phyloP scores from a whole-genome alignment of 1,140 invertebrate genomes.

The Adelges cooleyi region DNA sequence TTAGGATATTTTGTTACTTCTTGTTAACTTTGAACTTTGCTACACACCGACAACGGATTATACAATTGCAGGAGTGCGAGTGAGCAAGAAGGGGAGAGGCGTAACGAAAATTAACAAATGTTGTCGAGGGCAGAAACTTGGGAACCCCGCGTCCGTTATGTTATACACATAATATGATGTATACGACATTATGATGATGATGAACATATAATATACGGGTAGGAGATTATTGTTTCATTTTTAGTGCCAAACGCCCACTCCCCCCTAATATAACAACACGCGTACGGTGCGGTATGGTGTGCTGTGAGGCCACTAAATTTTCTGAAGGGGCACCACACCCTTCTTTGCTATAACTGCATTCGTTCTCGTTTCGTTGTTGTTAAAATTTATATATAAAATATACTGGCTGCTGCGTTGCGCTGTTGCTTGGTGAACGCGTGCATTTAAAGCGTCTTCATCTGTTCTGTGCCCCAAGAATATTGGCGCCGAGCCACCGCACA shows the following conservation, averaged over 20 bases:
- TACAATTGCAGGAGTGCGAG: too few relatives aligned
- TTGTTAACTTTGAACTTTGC: too few relatives aligned
- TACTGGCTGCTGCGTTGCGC: too few relatives aligned
- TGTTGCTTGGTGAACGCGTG: background rate
- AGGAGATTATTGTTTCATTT: conserved; percentile 27
- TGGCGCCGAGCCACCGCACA: conserved; percentile 4
- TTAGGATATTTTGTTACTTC: too few relatives aligned
- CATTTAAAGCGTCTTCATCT: conserved; percentile 20
- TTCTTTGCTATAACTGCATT: conserved; percentile 26
- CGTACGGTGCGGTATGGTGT: background rate
- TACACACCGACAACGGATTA: too few relatives aligned
- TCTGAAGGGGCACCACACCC: conserved; percentile 24
- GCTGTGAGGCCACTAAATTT: conserved; percentile 17
- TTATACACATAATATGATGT: too few relatives aligned
- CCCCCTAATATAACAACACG: background rate
- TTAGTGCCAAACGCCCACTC: conserved; percentile 27
- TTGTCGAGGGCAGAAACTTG: conserved; percentile 12
- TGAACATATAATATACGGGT: conserved; percentile 19
- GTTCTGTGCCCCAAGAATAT: background rate
- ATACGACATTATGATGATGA: background rate
- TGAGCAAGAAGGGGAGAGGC: too few relatives aligned
- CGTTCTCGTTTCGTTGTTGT: background rate
- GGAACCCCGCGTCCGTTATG: conserved; percentile 8
- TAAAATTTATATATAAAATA: too few relatives aligned
- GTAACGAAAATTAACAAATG: too few relatives aligned